Conservation (phyloP, 2,888 invertebrate species). For the Salticus scenicus region DNA sequence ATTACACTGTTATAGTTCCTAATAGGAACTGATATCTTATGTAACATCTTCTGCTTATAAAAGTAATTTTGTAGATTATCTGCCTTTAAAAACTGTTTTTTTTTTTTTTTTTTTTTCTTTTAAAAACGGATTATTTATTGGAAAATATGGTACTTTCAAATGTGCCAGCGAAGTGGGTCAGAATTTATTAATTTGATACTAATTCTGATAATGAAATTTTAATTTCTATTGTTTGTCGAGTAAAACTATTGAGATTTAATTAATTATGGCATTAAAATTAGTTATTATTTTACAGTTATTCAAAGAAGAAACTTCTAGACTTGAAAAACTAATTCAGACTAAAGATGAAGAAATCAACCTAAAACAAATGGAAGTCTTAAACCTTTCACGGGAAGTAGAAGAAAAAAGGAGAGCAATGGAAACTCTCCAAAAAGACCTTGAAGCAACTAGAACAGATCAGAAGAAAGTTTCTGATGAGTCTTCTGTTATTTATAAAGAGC, state of each 20-base stretch:
- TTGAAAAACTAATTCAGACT: conserved; percentile 15
- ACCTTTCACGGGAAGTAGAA: conserved; percentile 13
- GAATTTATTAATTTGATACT: too few species aligned
- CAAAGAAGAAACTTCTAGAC: conserved; percentile 29
- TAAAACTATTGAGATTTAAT: not conserved
- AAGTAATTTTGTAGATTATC: too few species aligned
- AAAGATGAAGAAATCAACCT: conserved; percentile 27
- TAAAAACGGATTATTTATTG: too few species aligned
- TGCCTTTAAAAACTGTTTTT: too few species aligned
- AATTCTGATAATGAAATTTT: too few species aligned
- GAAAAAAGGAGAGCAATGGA: conserved; percentile 34
- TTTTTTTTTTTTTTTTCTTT: too few species aligned
- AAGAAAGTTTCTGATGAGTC: conserved; percentile 16
- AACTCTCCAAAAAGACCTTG: conserved; percentile 26
- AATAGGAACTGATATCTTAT: too few species aligned
- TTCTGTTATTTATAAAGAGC: conserved; percentile 34
- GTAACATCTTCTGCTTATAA: too few species aligned
- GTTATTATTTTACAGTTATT: conserved; percentile 27
- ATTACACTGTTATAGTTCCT: too few species aligned
- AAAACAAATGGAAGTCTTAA: conserved; percentile 34
- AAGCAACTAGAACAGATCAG: conserved; percentile 1
- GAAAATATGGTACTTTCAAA: too few species aligned
- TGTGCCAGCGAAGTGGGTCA: too few species aligned
- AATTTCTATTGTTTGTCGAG: not conserved
- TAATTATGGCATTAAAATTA: not conserved